phyloP scores from a whole-genome alignment of 1,140 invertebrate species.

The Asobara japonica region DNA sequence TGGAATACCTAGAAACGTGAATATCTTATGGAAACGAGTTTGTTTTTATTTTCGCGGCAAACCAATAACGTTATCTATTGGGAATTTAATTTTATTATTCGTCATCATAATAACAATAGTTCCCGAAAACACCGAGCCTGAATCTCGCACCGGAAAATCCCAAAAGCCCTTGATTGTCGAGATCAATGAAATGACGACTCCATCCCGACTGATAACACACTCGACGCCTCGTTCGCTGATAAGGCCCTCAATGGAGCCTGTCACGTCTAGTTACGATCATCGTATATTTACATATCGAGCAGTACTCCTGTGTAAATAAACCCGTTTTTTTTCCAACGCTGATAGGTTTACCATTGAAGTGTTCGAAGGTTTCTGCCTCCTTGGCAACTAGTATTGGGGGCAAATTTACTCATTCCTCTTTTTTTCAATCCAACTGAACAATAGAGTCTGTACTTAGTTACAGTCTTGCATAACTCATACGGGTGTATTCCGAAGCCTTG shows the following conservation, averaged over 20 bases:
- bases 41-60: no score
- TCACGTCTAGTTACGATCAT: constrained; percentile 14
- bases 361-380: constrained; percentile 1
- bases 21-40: no score
- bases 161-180: neutral
- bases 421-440: neutral
- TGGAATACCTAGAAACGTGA: no score
- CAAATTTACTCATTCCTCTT: neutral
- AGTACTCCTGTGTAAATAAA: neutral
- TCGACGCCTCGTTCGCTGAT: neutral
- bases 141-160: neutral
- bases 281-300: neutral
- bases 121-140: no score
- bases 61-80: no score
- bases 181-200: neutral
- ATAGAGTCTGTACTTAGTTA: neutral
- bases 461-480: neutral
- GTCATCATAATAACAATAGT: no score
- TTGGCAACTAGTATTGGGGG: neutral
- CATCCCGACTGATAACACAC: neutral
- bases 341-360: neutral
- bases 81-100: no score
- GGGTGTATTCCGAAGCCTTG: neutral
- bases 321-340: neutral
- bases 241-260: constrained; percentile 2